Base-by-base conservation (phyloP, 2,113 vertebrate species). In the Isurus oxyrinchus region DNA sequence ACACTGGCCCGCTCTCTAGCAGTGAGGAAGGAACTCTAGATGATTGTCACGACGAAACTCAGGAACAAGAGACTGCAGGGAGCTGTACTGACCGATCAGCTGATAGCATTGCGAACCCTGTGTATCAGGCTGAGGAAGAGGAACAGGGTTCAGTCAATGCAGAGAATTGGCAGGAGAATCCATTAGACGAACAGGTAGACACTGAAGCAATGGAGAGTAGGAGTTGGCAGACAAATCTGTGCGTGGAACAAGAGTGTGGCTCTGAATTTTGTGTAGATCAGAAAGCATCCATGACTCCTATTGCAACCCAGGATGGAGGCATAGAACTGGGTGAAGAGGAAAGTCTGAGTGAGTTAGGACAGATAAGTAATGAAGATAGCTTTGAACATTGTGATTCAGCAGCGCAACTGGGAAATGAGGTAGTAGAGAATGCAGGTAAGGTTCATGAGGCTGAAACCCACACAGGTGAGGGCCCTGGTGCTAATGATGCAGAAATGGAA, bases 1-100 rank as follows among this genome's bases (percentile, higher is more conserved):
- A 99, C 97, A 97, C 98, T 98, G 98, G 98, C 96, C 97, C 98
- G 97, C 96, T 97, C 96, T 97, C 94, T 98, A 91, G 97, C 97
- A 98, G 97, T 97, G 97, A 98, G 97, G 97, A 98, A 96, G 97
- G 97, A 40, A 96, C 97, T 79, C 96, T 97, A 95, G 97, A 96
- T 21, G 13, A 76, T 96, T 97, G 97, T 97, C 93, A 4, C 96
- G 97, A 97, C 96, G 96, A 97, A 66, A 96, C 96, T 90, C 96
- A 96, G 97, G 97, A 97, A 97, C 81, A 67, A 55, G 96, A 96
- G 59, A 96, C 96, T 97, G 96, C 97, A 96, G 96, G 88, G 95
- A 96, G 57, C 59, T 95, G 79, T 97, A 40, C 63, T 69, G 93
- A 35, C 44, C 44, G 11, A 96, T 96, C 97, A 97, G 90, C 97